Evolutionary conservation across 2,797 vertebrate species (phyloP).

Genomic region (Tarsius wallacei): DNA sequence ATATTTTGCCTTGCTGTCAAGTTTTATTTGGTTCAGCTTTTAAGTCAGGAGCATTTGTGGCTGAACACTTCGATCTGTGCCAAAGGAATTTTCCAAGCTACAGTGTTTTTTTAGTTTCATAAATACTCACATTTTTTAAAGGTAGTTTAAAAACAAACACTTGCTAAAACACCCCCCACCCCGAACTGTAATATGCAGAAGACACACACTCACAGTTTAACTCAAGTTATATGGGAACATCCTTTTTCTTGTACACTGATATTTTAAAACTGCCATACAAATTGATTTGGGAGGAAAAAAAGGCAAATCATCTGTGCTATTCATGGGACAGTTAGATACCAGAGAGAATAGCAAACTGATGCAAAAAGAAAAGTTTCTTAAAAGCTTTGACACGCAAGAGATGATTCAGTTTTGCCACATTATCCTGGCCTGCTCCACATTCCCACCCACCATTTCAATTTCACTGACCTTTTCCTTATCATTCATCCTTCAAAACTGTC

Average conservation of each 20-base stretch:
- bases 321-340: background rate
- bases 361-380: background rate
- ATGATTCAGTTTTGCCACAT: constrained; percentile 22
- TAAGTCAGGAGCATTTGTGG: constrained; percentile 58
- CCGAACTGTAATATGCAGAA: background rate
- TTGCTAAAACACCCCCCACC: background rate
- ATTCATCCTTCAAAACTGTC: constrained; percentile 55
- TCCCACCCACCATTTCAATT: background rate
- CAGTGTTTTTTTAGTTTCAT: constrained; percentile 41
- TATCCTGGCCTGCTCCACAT: background rate
- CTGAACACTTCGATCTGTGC: constrained; percentile 64
- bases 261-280: constrained; percentile 46
- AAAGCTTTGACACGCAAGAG: background rate
- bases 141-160: constrained; percentile 18
- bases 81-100: constrained; percentile 79
- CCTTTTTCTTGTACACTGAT: constrained; percentile 35
- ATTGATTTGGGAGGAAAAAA: constrained; percentile 28
- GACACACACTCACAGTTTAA: background rate
- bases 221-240: background rate
- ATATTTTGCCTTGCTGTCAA: constrained; percentile 82
- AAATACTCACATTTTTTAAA: constrained; percentile 56
- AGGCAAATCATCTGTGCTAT: background rate
- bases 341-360: constrained; percentile 1
- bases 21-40: constrained; percentile 83
- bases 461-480: background rate